A percentile compares a stretch with the other conserved stretches of the same genome.
phyloP scores from a whole-genome alignment of 2,797 vertebrate species.

The Antrozous pallidus region DNA sequence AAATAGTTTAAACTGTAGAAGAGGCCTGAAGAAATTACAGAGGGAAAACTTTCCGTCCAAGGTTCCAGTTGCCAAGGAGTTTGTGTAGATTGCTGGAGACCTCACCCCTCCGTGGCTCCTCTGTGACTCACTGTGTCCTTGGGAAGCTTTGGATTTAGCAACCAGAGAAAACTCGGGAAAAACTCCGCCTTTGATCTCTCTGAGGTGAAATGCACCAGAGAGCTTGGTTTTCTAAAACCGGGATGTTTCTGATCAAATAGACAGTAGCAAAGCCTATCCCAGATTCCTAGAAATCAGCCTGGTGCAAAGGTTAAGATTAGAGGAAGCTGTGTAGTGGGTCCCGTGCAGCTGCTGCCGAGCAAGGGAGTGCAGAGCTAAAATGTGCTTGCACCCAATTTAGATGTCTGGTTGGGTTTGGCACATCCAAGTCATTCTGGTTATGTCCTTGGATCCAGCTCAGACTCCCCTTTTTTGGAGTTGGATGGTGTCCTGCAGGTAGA shows the following conservation, averaged over 20 bases:
- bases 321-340: neutral
- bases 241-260: neutral
- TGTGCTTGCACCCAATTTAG: neutral
- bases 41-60: constrained; percentile 52
- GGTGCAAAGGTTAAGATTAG: neutral
- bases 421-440: neutral
- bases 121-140: constrained; percentile 55
- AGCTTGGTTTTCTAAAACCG: neutral
- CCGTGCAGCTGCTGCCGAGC: neutral
- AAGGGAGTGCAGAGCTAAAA: neutral
- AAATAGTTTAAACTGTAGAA: constrained; percentile 37
- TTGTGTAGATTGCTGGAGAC: constrained; percentile 58
- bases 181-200: constrained; percentile 44
- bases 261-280: neutral
- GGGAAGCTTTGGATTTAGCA: constrained; percentile 43
- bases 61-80: constrained; percentile 62
- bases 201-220: neutral
- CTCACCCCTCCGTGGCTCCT: constrained; percentile 21
- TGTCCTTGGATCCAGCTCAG: neutral
- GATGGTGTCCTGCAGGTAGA: neutral
- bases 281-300: constrained; percentile 31
- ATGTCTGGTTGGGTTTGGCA: neutral
- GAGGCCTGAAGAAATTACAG: constrained; percentile 60
- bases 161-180: constrained; percentile 8
- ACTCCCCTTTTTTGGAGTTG: neutral